Evolutionary conservation across 2,113 vertebrate species (phyloP).

Genomic region (Marcusenius ussheri): DNA sequence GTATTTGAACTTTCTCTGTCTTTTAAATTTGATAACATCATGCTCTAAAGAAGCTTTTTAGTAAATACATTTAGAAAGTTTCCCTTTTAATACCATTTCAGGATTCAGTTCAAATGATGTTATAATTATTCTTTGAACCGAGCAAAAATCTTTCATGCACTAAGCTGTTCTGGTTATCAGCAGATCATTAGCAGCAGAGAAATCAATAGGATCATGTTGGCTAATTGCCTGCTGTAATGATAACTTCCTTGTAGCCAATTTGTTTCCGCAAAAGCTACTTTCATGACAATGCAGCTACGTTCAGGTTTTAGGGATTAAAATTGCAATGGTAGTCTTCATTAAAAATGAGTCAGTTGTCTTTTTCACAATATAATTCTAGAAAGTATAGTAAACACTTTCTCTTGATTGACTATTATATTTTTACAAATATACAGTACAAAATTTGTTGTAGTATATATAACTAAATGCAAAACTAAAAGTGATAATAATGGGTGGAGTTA

Average conservation of each 20-base stretch:
- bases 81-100: not conserved
- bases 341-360: not conserved
- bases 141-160: not conserved
- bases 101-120: not conserved
- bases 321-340: conserved; percentile 3
- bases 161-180: not conserved
- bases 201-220: conserved; percentile 14
- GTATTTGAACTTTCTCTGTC: not conserved
- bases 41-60: not conserved
- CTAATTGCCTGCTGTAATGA: conserved; percentile 5
- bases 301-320: not conserved
- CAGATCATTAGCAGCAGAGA: not conserved
- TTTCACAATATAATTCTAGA: conserved; percentile 28
- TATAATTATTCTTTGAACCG: conserved; percentile 14
- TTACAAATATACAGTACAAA: too few relatives aligned
- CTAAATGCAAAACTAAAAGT: not conserved
- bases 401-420: not conserved
- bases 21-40: not conserved
- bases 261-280: not conserved
- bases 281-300: not conserved
- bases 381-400: conserved; percentile 23
- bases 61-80: not conserved
- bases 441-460: too few relatives aligned
- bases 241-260: not conserved
- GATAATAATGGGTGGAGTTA: not conserved